These are phyloP conservation scores for Itoplectis maculator DNA, from an alignment of 2,888 invertebrate genomes.

Conservation along the genomic window DNA sequence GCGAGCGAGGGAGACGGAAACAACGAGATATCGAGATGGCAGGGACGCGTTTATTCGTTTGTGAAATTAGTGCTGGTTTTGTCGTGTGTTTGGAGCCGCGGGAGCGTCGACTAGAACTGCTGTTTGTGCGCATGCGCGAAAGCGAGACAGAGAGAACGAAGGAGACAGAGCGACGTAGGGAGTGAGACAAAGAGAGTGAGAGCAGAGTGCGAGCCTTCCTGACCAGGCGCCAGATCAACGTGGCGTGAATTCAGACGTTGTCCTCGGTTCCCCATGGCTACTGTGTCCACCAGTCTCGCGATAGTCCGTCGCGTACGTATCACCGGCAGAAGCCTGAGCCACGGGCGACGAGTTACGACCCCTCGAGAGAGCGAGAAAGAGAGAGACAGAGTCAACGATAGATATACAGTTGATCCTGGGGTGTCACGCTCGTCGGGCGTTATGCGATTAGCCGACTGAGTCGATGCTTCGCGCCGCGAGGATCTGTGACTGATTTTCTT, in stretches of 20 bases:
- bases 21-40: conserved; percentile 17
- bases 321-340: conserved; percentile 41
- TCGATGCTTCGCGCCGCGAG: conserved; percentile 23
- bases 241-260: conserved; percentile 20
- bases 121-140: not conserved
- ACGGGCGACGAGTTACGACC: conserved; percentile 12
- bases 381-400: conserved; percentile 23
- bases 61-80: conserved; percentile 84
- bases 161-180: no score
- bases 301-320: conserved; percentile 37
- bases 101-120: conserved; percentile 62
- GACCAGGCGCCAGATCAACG: conserved; percentile 53
- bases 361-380: conserved; percentile 26
- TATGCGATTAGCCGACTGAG: conserved; percentile 46
- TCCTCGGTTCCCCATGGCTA: conserved; percentile 28
- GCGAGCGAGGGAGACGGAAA: conserved; percentile 33
- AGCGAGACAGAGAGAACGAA: no score
- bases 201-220: conserved; percentile 52
- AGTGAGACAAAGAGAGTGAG: no score
- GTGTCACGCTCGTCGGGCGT: conserved; percentile 35
- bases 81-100: conserved; percentile 77
- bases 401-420: conserved; percentile 19
- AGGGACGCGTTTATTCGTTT: conserved; percentile 82
- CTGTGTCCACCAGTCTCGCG: conserved; percentile 17
- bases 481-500: conserved; percentile 55